Evolutionary conservation across 2,113 vertebrate species (phyloP).

Genomic region (Oryzias woworae): DNA sequence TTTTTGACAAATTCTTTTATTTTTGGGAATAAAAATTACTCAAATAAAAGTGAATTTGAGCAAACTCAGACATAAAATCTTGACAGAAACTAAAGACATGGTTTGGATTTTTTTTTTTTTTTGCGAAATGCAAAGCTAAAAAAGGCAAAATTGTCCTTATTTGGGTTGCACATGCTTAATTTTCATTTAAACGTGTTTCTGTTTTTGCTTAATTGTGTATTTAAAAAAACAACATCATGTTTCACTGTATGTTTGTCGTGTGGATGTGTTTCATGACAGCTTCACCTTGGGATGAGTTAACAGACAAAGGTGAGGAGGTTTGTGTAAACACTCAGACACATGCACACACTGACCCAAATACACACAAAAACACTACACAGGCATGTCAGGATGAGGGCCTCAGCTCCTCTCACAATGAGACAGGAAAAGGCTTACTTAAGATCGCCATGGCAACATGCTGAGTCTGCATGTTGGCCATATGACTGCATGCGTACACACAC

Average conservation of each 20-base stretch:
- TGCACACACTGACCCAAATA: conserved; percentile 11
- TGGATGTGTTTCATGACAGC: not conserved
- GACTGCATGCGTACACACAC: conserved; percentile 16
- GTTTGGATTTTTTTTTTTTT: too few species aligned
- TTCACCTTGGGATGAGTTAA: conserved; percentile 29
- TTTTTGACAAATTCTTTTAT: not conserved
- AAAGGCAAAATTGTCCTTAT: too few species aligned
- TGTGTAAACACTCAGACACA: conserved; percentile 31
- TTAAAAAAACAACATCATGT: too few species aligned
- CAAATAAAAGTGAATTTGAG: too few species aligned
- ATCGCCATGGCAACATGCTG: conserved; percentile 47
- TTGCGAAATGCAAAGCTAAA: too few species aligned
- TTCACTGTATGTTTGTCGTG: not conserved
- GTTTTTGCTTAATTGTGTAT: too few species aligned
- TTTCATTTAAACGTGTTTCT: too few species aligned
- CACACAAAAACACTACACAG: conserved; percentile 46
- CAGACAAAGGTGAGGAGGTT: conserved; percentile 35
- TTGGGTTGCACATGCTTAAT: too few species aligned
- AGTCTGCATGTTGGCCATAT: conserved; percentile 49
- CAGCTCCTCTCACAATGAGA: conserved; percentile 45
- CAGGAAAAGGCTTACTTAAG: conserved; percentile 57
- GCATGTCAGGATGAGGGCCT: conserved; percentile 33
- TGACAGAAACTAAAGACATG: too few species aligned
- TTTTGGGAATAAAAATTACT: too few species aligned
- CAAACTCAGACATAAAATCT: too few species aligned